phyloP scores from a whole-genome alignment of 2,797 vertebrate species.

The Girardinus metallicus region DNA sequence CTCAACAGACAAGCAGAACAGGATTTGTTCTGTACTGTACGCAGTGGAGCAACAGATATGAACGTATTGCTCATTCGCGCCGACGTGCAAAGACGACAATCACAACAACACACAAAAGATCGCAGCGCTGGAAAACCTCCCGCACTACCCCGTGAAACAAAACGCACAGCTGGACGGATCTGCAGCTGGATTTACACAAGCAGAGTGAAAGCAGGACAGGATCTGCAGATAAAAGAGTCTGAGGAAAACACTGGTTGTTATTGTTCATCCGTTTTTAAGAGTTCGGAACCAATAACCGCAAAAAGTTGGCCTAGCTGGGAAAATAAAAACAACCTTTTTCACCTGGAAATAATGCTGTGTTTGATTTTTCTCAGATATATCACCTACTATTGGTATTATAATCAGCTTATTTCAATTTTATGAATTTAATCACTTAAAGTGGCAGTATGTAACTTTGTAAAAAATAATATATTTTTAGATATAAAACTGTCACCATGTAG shows the following conservation, averaged over 20 bases:
- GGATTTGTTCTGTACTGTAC: conserved; percentile 65
- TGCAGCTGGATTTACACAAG: conserved; percentile 9
- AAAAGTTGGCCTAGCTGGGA: neutral
- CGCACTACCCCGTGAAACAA: neutral
- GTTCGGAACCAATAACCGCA: neutral
- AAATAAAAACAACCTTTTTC: neutral
- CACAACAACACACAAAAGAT: conserved; percentile 26
- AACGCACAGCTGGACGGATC: conserved; percentile 4
- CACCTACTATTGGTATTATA: neutral
- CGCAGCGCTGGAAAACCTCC: neutral
- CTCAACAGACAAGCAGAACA: conserved; percentile 84
- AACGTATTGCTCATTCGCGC: conserved; percentile 31
- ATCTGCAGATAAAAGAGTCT: neutral
- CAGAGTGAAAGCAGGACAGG: neutral
- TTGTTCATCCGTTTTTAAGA: neutral
- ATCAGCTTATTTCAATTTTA: neutral
- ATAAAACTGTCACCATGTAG: too few species aligned
- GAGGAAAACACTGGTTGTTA: neutral
- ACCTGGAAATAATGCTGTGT: neutral
- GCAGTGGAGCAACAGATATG: conserved; percentile 27
- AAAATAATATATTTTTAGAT: too few species aligned
- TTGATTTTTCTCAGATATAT: neutral
- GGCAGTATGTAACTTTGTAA: too few species aligned
- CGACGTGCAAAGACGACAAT: conserved; percentile 5
- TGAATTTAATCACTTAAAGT: neutral